These are phyloP conservation scores for Phaetusa simplex DNA, from an alignment of 2,113 vertebrate species.

Conservation along the genomic window DNA sequence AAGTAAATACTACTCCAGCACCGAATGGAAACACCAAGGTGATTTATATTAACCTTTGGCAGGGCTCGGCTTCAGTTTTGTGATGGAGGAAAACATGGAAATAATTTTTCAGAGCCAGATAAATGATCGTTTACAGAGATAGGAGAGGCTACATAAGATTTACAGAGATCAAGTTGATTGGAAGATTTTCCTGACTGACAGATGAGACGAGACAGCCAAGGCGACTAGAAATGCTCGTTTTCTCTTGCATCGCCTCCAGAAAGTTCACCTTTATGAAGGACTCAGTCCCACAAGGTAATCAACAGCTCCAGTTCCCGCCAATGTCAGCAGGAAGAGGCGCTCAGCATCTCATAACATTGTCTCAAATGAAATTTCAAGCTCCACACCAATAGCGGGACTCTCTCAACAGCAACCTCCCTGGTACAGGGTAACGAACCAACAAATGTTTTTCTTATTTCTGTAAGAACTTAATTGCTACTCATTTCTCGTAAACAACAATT, in stretches of 20 bases:
- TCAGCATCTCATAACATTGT: neutral
- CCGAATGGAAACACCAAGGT: neutral
- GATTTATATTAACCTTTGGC: neutral
- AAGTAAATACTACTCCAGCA: neutral
- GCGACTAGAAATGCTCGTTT: neutral
- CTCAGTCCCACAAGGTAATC: neutral
- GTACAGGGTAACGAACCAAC: neutral
- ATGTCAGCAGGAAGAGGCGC: neutral
- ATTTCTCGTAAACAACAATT: neutral
- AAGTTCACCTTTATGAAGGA: neutral
- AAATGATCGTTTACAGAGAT: neutral
- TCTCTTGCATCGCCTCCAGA: neutral
- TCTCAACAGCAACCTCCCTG: neutral
- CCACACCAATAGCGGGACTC: neutral
- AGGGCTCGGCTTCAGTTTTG: neutral
- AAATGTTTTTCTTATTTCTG: neutral
- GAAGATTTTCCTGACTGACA: neutral
- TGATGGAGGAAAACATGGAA: neutral
- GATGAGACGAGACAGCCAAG: neutral
- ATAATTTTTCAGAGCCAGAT: neutral
- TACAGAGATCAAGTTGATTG: neutral
- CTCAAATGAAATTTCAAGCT: neutral
- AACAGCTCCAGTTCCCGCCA: neutral
- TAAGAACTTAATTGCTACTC: neutral
- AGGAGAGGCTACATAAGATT: neutral